A percentile compares a stretch with the other conserved stretches of the same genome.
phyloP scores from a whole-genome alignment of 2,888 invertebrate genomes.

The Salpingus planirostris region DNA sequence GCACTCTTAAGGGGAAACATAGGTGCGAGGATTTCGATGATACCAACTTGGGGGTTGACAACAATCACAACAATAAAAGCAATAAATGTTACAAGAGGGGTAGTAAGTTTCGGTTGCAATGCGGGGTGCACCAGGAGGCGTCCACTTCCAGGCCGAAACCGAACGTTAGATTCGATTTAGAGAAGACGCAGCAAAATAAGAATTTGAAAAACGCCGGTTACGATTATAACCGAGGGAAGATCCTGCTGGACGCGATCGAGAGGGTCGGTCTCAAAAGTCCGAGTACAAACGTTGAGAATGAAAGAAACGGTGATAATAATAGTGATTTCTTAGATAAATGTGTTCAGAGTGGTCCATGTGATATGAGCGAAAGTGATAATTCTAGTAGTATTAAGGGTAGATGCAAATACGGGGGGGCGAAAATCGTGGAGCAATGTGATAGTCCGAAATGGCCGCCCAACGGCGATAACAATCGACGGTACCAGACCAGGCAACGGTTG shows the following conservation, averaged over 20 bases:
- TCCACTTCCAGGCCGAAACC: constrained; percentile 28
- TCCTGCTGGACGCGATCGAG: constrained; percentile 39
- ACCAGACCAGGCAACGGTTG: constrained; percentile 33
- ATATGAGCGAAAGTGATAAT: constrained; percentile 40
- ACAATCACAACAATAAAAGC: constrained; percentile 33
- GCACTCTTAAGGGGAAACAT: constrained; percentile 62
- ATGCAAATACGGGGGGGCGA: constrained; percentile 32
- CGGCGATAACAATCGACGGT: too few species aligned
- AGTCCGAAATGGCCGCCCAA: constrained; percentile 29
- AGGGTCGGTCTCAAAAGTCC: constrained; percentile 30
- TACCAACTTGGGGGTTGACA: too few species aligned
- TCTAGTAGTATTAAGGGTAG: constrained; percentile 39
- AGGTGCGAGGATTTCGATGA: constrained; percentile 68
- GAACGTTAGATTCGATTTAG: constrained; percentile 21
- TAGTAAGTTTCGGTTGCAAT: constrained; percentile 13
- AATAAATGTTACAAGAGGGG: constrained; percentile 18
- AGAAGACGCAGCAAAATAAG: constrained; percentile 32
- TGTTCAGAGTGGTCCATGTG: too few species aligned
- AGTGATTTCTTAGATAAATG: too few species aligned
- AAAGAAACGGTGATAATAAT: constrained; percentile 30
- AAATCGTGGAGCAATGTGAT: constrained; percentile 37
- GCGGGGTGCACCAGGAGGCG: constrained; percentile 20
- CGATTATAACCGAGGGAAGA: constrained; percentile 35
- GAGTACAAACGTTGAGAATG: constrained; percentile 11
- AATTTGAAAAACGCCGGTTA: constrained; percentile 32